These are phyloP conservation scores for Falco biarmicus DNA, from an alignment of 2,797 vertebrate species.

Conservation along the genomic window DNA sequence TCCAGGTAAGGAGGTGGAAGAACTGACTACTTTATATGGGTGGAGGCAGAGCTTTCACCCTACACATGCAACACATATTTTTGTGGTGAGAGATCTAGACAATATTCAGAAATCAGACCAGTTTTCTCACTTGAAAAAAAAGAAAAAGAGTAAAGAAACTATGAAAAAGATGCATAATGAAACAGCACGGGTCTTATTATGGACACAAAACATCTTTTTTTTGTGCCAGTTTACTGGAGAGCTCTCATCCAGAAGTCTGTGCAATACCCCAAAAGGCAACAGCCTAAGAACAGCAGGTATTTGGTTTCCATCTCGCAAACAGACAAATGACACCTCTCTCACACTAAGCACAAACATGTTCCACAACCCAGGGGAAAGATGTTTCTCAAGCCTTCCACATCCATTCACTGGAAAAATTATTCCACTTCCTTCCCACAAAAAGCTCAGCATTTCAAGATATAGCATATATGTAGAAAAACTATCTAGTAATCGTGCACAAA, in stretches of 20 bases:
- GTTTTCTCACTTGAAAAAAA: background rate
- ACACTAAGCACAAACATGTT: slow-evolving; percentile 29
- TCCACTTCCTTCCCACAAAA: background rate
- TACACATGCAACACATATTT: background rate
- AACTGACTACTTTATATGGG: background rate
- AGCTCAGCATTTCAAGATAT: background rate
- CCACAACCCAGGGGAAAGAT: slow-evolving; percentile 48
- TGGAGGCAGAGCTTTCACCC: background rate
- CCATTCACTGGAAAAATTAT: slow-evolving; percentile 29
- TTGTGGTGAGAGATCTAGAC: background rate
- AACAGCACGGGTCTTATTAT: background rate
- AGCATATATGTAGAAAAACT: background rate
- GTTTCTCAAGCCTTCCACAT: slow-evolving; percentile 36
- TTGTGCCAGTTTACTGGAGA: background rate
- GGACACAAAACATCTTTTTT: background rate
- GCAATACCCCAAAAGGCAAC: slow-evolving; percentile 11
- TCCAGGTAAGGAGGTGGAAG: background rate
- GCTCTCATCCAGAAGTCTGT: background rate
- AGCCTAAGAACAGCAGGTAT: slow-evolving; percentile 1
- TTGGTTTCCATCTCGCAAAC: background rate
- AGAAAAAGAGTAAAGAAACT: background rate
- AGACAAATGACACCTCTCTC: slow-evolving; percentile 38
- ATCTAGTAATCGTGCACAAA: background rate
- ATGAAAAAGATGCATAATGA: background rate
- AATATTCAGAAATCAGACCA: background rate